Evolutionary conservation across 2,113 vertebrate genomes (phyloP).

Genomic region (Phyllostomus hastatus): DNA sequence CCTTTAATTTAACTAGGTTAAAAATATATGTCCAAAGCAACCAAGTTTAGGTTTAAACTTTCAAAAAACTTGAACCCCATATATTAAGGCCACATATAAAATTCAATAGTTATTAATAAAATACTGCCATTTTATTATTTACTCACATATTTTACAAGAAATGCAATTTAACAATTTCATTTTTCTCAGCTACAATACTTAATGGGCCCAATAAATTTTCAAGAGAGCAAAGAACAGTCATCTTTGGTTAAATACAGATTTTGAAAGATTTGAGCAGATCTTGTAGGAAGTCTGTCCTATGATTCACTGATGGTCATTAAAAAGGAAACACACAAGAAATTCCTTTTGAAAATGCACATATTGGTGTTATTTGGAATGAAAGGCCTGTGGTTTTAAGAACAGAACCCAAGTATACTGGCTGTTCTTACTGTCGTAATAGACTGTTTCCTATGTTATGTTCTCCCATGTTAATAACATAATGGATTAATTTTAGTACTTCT

Average conservation of each 20-base stretch:
- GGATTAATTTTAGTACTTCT: background rate
- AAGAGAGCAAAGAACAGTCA: background rate
- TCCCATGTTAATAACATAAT: background rate
- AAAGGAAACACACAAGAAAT: background rate
- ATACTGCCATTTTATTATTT: background rate
- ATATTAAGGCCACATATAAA: background rate
- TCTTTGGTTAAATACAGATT: background rate
- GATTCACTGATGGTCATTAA: background rate
- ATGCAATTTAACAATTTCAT: background rate
- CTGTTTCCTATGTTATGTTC: background rate
- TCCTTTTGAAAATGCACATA: background rate
- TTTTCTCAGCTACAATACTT: background rate
- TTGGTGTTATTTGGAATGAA: background rate
- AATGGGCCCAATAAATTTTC: background rate
- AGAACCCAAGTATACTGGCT: background rate
- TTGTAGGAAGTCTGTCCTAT: background rate
- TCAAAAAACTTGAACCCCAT: background rate
- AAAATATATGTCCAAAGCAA: background rate
- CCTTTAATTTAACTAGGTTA: background rate
- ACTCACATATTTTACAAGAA: background rate
- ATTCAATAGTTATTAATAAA: background rate
- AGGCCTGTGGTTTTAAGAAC: background rate
- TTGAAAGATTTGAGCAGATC: background rate
- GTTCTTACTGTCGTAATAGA: background rate
- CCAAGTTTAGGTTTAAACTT: background rate